Evolutionary conservation across 2,797 vertebrate species (phyloP).

Genomic region (Phalanger gymnotis): DNA sequence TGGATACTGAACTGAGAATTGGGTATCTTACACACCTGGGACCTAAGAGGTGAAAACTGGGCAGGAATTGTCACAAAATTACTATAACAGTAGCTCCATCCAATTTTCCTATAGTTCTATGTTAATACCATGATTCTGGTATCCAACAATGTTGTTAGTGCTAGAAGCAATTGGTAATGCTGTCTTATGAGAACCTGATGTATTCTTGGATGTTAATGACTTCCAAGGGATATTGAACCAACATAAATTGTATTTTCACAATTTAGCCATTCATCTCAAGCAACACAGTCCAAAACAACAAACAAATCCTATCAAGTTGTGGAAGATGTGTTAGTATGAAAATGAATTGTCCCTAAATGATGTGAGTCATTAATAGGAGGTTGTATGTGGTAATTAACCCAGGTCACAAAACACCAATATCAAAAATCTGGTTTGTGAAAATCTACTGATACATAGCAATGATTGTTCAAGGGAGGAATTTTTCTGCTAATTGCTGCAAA

Average conservation of each 20-base stretch:
- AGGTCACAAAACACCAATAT: conserved; percentile 19
- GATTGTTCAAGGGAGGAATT: not conserved
- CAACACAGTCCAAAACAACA: not conserved
- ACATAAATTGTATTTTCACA: not conserved
- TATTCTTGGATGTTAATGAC: not conserved
- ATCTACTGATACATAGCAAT: not conserved
- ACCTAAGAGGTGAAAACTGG: not conserved
- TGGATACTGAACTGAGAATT: not conserved
- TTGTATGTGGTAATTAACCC: not conserved
- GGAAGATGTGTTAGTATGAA: not conserved
- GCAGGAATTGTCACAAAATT: not conserved
- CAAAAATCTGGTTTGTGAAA: conserved; percentile 26
- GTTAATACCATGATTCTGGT: not conserved
- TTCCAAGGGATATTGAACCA: not conserved
- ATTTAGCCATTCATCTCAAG: not conserved
- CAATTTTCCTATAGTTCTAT: not conserved
- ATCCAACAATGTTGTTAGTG: not conserved
- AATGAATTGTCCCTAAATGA: not conserved
- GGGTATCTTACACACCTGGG: not conserved
- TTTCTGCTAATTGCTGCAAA: not conserved
- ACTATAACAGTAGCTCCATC: not conserved
- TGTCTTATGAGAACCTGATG: not conserved
- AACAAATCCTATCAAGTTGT: not conserved
- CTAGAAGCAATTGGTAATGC: not conserved
- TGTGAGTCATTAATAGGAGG: conserved; percentile 2